Evolutionary conservation across 2,113 vertebrate species (phyloP).

Genomic region (Macrotis lagotis): DNA sequence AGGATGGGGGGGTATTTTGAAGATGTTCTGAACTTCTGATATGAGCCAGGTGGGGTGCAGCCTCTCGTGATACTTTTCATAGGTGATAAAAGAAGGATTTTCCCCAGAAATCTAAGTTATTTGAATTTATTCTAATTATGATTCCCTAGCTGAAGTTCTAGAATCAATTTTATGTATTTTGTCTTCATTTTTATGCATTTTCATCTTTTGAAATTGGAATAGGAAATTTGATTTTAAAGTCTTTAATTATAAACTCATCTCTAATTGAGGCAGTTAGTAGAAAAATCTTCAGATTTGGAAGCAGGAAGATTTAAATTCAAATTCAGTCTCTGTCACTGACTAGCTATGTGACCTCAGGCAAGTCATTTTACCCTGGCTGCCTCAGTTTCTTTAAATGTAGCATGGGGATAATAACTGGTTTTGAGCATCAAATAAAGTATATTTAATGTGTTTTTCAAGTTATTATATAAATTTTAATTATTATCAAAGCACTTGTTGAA

Average conservation of each 20-base stretch:
- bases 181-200: neutral
- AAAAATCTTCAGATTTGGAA: neutral
- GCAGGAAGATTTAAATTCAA: neutral
- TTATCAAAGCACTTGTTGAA: neutral
- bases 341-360: neutral
- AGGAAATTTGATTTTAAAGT: neutral
- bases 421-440: neutral
- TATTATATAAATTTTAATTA: neutral
- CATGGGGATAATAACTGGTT: neutral
- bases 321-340: neutral
- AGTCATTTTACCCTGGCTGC: neutral
- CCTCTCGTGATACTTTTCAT: neutral
- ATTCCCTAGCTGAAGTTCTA: neutral
- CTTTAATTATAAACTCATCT: neutral
- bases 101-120: neutral
- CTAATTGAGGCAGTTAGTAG: neutral
- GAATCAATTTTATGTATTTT: neutral
- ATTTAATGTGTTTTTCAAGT: neutral
- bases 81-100: neutral
- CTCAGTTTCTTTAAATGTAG: neutral
- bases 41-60: conserved; percentile 9
- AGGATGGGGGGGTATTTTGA: neutral
- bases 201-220: neutral
- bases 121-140: neutral
- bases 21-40: conserved; percentile 22